A percentile compares a stretch with the other conserved stretches of the same genome.
These are phyloP conservation scores for Leucoraja erinaceus DNA, from an alignment of 2,113 vertebrate species.

Conservation along the genomic window DNA sequence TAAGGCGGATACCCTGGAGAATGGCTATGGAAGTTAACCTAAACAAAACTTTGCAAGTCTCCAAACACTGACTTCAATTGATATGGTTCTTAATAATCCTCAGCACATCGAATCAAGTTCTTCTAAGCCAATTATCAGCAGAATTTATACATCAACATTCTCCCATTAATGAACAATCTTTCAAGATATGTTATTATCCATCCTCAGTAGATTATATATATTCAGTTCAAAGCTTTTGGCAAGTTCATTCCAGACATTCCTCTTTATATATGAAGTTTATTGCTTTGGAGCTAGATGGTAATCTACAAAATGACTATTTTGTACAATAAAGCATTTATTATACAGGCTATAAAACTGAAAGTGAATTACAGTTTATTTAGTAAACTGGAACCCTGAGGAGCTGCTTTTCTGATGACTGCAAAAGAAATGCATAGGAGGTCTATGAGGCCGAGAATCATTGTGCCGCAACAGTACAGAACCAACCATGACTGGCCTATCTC, in stretches of 20 bases:
- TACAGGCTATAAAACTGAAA: neutral
- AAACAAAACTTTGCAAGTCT: neutral
- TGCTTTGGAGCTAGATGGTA: neutral
- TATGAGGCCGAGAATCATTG: neutral
- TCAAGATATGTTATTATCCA: neutral
- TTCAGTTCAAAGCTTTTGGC: slow-evolving; percentile 5
- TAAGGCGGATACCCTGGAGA: neutral
- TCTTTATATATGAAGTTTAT: neutral
- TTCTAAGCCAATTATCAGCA: neutral
- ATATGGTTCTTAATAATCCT: neutral
- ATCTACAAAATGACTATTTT: neutral
- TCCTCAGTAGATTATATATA: neutral
- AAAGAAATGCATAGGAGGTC: neutral
- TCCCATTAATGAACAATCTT: neutral
- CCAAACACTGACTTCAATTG: neutral
- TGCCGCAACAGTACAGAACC: neutral
- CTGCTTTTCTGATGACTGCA: neutral
- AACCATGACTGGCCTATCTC: neutral
- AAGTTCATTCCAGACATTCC: neutral
- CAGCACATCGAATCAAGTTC: neutral
- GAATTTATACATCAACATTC: neutral
- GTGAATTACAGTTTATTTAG: neutral
- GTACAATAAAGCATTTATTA: neutral
- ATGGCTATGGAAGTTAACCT: neutral
- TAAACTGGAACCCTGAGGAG: neutral